These are phyloP conservation scores for Eurystomus gularis DNA, from an alignment of 2,113 vertebrate species.

Conservation along the genomic window DNA sequence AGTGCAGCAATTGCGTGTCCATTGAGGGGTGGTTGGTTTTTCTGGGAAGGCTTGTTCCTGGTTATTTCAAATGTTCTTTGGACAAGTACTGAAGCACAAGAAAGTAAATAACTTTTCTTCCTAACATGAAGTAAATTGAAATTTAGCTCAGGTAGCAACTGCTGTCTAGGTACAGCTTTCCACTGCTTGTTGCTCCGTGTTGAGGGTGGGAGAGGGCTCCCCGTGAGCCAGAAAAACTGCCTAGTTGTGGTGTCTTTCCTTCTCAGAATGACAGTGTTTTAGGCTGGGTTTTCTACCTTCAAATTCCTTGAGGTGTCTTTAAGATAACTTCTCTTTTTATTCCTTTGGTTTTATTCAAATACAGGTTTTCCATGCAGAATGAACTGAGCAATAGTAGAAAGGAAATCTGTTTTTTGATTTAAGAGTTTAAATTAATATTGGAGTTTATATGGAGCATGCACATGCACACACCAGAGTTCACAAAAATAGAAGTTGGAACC, in stretches of 20 bases:
- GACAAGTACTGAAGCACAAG: neutral
- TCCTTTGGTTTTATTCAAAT: neutral
- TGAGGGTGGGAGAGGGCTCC: neutral
- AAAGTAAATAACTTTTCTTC: neutral
- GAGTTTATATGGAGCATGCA: neutral
- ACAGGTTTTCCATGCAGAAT: neutral
- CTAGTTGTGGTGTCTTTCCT: neutral
- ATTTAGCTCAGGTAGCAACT: neutral
- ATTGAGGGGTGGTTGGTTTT: neutral
- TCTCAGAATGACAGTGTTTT: accelerated
- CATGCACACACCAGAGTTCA: neutral
- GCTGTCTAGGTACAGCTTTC: neutral
- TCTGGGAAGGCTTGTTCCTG: neutral
- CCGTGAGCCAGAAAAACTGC: neutral
- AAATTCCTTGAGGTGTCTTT: neutral
- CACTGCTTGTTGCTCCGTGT: neutral
- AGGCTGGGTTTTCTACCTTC: neutral
- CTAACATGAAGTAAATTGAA: neutral
- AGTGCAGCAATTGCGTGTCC: neutral
- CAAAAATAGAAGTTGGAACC: neutral
- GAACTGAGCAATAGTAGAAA: neutral
- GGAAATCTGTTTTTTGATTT: neutral
- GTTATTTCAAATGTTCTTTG: neutral
- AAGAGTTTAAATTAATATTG: neutral
- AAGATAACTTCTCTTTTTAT: neutral